Evolutionary conservation across 2,888 invertebrate genomes (phyloP), one percentile per base, ranked within the genome.

Genomic region (Drosophila villosipedis): DNA sequence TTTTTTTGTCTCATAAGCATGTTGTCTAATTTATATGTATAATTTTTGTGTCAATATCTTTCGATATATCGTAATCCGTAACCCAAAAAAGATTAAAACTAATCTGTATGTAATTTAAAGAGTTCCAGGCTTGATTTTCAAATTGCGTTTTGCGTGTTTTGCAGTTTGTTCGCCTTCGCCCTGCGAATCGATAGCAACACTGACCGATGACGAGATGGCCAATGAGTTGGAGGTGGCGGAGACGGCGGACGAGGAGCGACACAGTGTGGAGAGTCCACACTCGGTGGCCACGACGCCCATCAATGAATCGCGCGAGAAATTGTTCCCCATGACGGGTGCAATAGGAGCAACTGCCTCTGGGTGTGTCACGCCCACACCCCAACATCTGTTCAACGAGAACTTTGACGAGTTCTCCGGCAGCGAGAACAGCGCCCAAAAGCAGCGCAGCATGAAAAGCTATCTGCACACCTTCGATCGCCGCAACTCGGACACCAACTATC

Each of bases 131-230:
- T n/a, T 14, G 14, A 52, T 41, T 52, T 28, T 77, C 35, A 67
- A 52, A 57, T 41, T n/a, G 30, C 53, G 31, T 58, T 30, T 19
- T 22, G 33, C 47, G 60, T 68, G 4, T 9, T 65, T 96, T 53
- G 94, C 95, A 84, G 96, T 96, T n/a, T 96, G 96, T 86, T 96
- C 97, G 28, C 97, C 97, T 0, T 97, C 97, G 2, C 96, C 97
- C 0, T 95, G 96, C 89, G 96, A 96, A 73, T 97, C 97, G 5
- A 93, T 97, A 39, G 95, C 95, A 73, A 96, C 96, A 64, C 94
- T 95, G 41, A 94, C 95, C 0, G 96, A 95, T 76, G 94, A 94
- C 31, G 95, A 96, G 25, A 94, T 78, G 19, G 82, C 69, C 9
- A 71, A 73, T 33, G 70, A 77, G n/a, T 3, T 47, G 59, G 49